Conservation (phyloP, 1,140 invertebrate species). For the Pseudomyrmex gracilis region DNA sequence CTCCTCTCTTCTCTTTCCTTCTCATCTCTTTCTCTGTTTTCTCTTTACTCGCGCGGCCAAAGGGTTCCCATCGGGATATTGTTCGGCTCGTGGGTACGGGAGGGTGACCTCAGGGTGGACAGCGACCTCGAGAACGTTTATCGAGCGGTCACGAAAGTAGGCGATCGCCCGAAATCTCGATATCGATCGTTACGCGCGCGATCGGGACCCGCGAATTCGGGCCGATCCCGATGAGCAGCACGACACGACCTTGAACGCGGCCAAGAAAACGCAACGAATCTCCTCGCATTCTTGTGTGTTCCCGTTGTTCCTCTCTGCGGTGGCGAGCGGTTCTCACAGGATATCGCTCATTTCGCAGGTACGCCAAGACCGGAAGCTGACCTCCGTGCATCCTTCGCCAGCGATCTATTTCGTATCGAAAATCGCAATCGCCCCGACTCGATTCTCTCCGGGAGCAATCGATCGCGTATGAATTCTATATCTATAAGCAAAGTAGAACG, state of each 20-base stretch:
- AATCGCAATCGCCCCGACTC: neutral
- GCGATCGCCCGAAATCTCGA: slow-evolving; percentile 65
- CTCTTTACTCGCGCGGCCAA: slow-evolving; percentile 55
- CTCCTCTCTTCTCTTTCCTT: neutral
- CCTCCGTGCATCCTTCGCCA: slow-evolving; percentile 39
- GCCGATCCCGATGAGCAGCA: slow-evolving; percentile 13
- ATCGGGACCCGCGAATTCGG: slow-evolving; percentile 28
- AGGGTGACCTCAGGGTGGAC: slow-evolving; percentile 75
- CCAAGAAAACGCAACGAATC: slow-evolving; percentile 22
- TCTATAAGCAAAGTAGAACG: neutral
- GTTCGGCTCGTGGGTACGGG: slow-evolving; percentile 66
- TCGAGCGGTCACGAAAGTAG: slow-evolving; percentile 67
- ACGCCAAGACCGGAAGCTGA: slow-evolving; percentile 46
- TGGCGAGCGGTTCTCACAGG: slow-evolving; percentile 44
- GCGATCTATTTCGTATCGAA: slow-evolving; percentile 10
- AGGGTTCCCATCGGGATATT: slow-evolving; percentile 76
- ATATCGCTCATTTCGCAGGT: slow-evolving; percentile 40
- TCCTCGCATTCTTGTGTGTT: slow-evolving; percentile 11
- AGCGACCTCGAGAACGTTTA: slow-evolving; percentile 74
- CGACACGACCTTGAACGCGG: slow-evolving; percentile 32
- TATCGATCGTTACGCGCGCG: slow-evolving; percentile 51
- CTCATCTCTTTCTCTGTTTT: slow-evolving; percentile 43
- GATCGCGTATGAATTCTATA: neutral
- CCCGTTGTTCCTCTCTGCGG: slow-evolving; percentile 35
- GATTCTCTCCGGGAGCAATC: neutral